Conservation (phyloP, 2,113 vertebrate species). For the Sigmodon hispidus region DNA sequence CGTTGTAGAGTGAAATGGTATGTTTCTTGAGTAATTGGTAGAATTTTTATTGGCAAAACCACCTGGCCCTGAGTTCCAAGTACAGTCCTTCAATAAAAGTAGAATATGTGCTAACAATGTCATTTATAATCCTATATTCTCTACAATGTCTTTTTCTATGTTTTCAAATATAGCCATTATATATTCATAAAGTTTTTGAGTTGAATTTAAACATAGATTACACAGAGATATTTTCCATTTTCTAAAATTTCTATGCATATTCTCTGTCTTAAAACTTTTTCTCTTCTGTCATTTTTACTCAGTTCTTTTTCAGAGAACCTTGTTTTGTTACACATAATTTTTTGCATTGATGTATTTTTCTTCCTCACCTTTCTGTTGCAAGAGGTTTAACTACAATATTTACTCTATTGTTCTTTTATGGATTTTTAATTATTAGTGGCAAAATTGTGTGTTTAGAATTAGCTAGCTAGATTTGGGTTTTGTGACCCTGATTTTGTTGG, state of each 20-base stretch:
- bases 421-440: not conserved
- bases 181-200: not conserved
- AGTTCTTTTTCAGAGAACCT: not conserved
- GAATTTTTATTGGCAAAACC: slow-evolving; percentile 27
- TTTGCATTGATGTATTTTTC: not conserved
- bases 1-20: not conserved
- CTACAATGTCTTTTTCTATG: slow-evolving; percentile 13
- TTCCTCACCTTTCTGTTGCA: not conserved
- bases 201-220: not conserved
- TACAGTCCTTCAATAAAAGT: not conserved
- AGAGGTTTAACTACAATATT: not conserved
- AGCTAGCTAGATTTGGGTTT: not conserved
- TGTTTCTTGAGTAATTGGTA: not conserved
- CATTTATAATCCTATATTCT: slow-evolving; percentile 2
- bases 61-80: slow-evolving; percentile 42
- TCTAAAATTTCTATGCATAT: not conserved
- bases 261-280: not conserved
- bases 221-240: not conserved
- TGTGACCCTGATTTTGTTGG: not conserved
- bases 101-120: not conserved
- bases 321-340: not conserved
- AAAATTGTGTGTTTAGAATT: not conserved
- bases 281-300: not conserved
- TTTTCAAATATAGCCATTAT: slow-evolving; percentile 2
- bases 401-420: not conserved